These are phyloP conservation scores for Ambastaia sidthimunki DNA, from an alignment of 2,797 vertebrate genomes.

Conservation along the genomic window DNA sequence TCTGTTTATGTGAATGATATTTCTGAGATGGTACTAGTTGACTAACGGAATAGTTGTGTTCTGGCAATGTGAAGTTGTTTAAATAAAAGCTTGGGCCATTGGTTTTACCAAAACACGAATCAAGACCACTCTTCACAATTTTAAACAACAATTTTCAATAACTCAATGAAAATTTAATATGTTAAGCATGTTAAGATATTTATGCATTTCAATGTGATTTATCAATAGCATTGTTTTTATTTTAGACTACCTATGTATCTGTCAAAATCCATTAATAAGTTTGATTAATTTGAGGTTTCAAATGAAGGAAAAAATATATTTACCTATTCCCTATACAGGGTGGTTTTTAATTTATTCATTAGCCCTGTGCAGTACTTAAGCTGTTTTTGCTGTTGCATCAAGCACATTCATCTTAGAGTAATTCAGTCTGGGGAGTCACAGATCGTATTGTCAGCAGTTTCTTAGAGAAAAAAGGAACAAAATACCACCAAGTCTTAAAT, in stretches of 20 bases:
- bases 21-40: too few relatives aligned
- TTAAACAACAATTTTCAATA: too few relatives aligned
- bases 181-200: too few relatives aligned
- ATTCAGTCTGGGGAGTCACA: conserved; percentile 64
- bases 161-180: too few relatives aligned
- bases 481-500: conserved; percentile 55
- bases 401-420: conserved; percentile 50
- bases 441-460: conserved; percentile 52
- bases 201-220: too few relatives aligned
- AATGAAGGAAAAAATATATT: neutral
- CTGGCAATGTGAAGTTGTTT: too few relatives aligned
- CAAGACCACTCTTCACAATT: too few relatives aligned
- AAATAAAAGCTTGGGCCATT: too few relatives aligned
- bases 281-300: neutral
- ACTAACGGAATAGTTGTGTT: too few relatives aligned
- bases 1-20: too few relatives aligned
- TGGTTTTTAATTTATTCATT: conserved; percentile 55
- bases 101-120: too few relatives aligned
- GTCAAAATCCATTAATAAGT: neutral
- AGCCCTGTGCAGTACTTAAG: conserved; percentile 27
- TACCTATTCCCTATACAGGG: conserved; percentile 18
- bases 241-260: neutral
- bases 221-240: neutral
- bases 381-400: conserved; percentile 65
- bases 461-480: conserved; percentile 45